Base-by-base conservation (phyloP, 2,113 vertebrate species). In the Stigmatopora argus region DNA sequence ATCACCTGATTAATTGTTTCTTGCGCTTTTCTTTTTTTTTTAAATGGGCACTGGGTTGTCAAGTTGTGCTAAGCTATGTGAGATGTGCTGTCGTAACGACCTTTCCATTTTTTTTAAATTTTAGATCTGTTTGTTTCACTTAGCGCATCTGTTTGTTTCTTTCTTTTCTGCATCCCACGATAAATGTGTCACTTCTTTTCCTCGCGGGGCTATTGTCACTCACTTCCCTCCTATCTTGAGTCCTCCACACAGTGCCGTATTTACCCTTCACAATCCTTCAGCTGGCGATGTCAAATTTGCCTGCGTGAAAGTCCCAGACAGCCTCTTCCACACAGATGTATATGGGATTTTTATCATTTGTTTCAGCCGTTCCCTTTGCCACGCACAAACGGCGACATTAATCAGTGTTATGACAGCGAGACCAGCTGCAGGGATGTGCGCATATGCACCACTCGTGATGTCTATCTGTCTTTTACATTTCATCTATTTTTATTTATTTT, bases 1-100 rank as follows among this genome's bases (percentile, higher is more conserved):
- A 87, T 86, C 78, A 85, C 78, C 63, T 73, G 79, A 87, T 83
- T 87, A 87, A 87, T 88, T 85, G 80, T 73, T 73, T 47, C 81
- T 75, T 79, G 70, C 74, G 68, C 66, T 78, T 58, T 63, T 66
- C 62, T 46, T 23, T 67, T 76, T 58, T 26, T 66, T 57, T n/a
- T n/a, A 78, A 81, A 83, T 83, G 68, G 75, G 73, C 70, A 67
- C 64, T 68, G 80, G 81, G 77, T 83, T 64, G 49, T 67, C 70
- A 70, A 78, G 71, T 58, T 41, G 74, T 44, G 63, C 51, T 51
- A 57, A 77, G 59, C 61, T 83, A 81, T 70, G 60, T 66, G 66
- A 74, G 72, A 83, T 45, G 62, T 82, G 77, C 78, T 71, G 57
- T 71, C 62, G 75, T 74, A 31, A 49, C 69, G 10, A 45, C 11